Conservation (phyloP, 92 coral and sea anemone species). For the Ricordea florida region DNA sequence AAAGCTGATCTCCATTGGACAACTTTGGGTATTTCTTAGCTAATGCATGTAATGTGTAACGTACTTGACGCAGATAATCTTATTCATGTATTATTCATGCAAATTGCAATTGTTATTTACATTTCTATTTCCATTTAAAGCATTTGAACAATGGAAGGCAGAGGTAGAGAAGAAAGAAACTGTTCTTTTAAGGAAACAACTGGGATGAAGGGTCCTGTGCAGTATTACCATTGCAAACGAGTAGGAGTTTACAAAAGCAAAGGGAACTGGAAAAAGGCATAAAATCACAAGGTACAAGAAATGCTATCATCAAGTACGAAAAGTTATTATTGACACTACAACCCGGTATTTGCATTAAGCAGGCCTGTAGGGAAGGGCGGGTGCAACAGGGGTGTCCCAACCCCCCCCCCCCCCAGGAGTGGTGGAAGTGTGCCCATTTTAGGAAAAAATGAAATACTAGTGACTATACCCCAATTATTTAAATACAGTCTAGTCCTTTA, state of each 20-base stretch:
- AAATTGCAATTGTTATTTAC: neutral
- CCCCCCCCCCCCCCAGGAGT: neutral
- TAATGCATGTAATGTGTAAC: neutral
- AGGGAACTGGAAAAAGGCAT: constrained; percentile 22
- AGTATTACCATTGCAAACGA: constrained; percentile 54
- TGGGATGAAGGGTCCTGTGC: constrained; percentile 35
- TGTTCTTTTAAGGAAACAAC: constrained; percentile 51
- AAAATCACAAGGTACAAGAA: constrained; percentile 55
- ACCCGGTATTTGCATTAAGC: neutral
- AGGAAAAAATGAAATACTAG: constrained; percentile 1
- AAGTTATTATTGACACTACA: neutral
- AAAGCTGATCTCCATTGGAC: constrained; percentile 19
- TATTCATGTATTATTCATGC: neutral
- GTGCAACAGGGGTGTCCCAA: neutral
- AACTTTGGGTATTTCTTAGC: constrained; percentile 4
- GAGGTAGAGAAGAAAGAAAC: constrained; percentile 32
- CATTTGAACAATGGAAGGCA: constrained; percentile 57
- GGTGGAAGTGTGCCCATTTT: neutral
- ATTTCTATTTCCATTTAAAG: constrained; percentile 16
- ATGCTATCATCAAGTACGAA: neutral
- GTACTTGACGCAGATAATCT: neutral
- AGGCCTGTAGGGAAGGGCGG: neutral
- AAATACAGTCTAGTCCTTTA: constrained; percentile 8
- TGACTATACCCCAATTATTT: constrained; percentile 9
- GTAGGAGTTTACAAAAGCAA: constrained; percentile 25